phyloP scores from a whole-genome alignment of 2,113 vertebrate genomes.

The Chloroceryle aenea region DNA sequence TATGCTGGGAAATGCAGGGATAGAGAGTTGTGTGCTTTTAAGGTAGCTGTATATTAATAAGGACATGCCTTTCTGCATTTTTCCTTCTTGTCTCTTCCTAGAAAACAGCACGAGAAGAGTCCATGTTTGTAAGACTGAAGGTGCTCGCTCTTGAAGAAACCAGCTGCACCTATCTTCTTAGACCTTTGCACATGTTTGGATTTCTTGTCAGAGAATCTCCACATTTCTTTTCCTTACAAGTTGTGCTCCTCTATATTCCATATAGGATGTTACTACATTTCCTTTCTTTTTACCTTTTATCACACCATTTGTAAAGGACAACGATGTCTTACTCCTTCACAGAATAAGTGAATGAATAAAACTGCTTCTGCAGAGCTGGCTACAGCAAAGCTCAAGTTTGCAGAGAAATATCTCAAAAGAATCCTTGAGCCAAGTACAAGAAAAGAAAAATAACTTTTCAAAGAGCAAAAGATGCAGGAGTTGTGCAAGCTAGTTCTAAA shows the following conservation, averaged over 20 bases:
- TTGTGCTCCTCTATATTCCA: not conserved
- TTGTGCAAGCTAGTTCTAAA: not conserved
- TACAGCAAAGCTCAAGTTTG: not conserved
- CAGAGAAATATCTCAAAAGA: not conserved
- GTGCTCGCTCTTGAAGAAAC: not conserved
- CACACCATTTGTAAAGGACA: not conserved
- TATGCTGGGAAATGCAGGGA: not conserved
- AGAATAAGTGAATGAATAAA: not conserved
- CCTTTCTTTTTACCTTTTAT: not conserved
- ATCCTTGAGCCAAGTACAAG: not conserved
- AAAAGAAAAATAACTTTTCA: not conserved
- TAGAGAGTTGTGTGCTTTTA: not conserved
- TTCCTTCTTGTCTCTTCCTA: not conserved
- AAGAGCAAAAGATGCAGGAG: not conserved
- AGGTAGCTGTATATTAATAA: not conserved
- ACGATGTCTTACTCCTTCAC: not conserved
- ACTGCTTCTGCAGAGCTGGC: not conserved
- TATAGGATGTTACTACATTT: not conserved
- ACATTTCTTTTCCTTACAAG: not conserved
- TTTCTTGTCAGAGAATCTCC: not conserved
- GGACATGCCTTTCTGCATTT: not conserved
- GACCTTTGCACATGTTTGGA: not conserved
- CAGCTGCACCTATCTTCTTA: not conserved
- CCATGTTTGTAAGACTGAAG: not conserved
- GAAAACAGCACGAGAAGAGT: not conserved